Conservation (phyloP, 2,888 invertebrate genomes). For the Lymantria monacha region DNA sequence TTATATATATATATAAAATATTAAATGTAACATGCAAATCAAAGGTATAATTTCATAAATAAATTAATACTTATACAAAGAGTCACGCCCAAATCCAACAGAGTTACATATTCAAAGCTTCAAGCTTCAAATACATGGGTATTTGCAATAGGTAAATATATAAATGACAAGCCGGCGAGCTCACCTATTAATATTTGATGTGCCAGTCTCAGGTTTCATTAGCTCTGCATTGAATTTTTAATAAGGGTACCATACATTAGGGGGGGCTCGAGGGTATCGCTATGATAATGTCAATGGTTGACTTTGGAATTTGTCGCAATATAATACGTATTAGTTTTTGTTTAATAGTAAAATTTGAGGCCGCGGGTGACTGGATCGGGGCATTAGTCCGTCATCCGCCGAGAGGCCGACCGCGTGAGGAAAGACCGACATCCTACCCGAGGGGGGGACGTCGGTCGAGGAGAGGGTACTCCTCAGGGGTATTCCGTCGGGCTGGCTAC, state of each 20-base stretch:
- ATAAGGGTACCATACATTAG: conserved; percentile 27
- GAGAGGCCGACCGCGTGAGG: too few species aligned
- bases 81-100: neutral
- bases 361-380: too few species aligned
- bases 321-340: neutral
- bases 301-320: neutral
- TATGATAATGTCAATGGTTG: conserved; percentile 1
- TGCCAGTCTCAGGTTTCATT: conserved; percentile 43
- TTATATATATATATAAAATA: too few species aligned
- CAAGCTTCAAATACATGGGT: neutral
- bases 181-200: conserved; percentile 40
- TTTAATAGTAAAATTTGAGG: too few species aligned
- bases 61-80: neutral
- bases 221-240: conserved; percentile 49
- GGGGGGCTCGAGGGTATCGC: neutral
- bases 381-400: too few species aligned
- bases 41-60: neutral
- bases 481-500: too few species aligned
- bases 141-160: conserved; percentile 2
- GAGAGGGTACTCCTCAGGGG: too few species aligned
- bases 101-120: conserved; percentile 8
- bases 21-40: too few species aligned
- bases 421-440: too few species aligned
- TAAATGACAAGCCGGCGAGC: conserved; percentile 18
- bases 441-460: too few species aligned